Conservation (phyloP, 2,797 vertebrate species). For the Ciconia nigra region DNA sequence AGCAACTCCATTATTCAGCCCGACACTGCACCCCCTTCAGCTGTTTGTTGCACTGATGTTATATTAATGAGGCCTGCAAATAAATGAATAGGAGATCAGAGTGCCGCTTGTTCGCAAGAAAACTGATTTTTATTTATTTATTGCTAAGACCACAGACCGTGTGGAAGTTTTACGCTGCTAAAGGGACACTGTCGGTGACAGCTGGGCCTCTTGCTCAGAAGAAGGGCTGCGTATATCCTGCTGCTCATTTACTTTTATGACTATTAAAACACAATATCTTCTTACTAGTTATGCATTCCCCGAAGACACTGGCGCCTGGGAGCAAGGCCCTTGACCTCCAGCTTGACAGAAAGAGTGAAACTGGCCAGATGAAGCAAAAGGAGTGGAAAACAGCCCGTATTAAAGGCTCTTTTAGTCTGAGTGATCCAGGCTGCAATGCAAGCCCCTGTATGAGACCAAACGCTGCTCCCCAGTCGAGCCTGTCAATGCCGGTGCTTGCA, state of each 20-base stretch:
- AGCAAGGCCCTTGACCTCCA: not conserved
- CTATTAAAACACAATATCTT: not conserved
- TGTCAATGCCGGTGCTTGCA: accelerated
- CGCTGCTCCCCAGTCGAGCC: not conserved
- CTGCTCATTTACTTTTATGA: not conserved
- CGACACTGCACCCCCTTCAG: conserved; percentile 75
- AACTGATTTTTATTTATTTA: conserved; percentile 71
- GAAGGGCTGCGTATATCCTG: not conserved
- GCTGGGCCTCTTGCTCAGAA: not conserved
- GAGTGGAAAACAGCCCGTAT: not conserved
- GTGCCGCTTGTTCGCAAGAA: conserved; percentile 63
- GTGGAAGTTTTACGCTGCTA: conserved; percentile 11
- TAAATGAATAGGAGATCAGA: conserved; percentile 76
- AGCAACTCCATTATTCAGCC: conserved; percentile 79
- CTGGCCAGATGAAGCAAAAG: not conserved
- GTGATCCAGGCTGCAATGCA: not conserved
- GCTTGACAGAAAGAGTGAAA: not conserved
- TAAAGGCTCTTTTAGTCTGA: not conserved
- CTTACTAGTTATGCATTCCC: not conserved
- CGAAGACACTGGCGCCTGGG: accelerated
- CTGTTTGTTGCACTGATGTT: conserved; percentile 81
- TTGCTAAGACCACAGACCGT: conserved; percentile 37
- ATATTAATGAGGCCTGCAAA: conserved; percentile 81
- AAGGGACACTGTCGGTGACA: not conserved
- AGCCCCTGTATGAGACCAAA: not conserved